These are phyloP conservation scores for Cloeon dipterum DNA, from an alignment of 2,888 invertebrate species.

Conservation along the genomic window DNA sequence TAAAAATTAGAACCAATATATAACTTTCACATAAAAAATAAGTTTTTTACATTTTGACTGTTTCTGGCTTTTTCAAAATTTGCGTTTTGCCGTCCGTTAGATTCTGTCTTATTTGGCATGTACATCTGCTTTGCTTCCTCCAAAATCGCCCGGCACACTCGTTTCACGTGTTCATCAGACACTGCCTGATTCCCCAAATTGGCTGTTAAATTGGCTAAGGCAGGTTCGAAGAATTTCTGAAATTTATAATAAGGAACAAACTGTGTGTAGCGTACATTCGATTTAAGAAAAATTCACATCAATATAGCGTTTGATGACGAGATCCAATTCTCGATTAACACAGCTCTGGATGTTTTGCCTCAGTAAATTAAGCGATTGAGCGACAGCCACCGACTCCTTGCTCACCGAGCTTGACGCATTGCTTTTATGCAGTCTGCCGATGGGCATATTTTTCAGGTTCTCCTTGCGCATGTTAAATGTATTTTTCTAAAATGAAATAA, in stretches of 20 bases:
- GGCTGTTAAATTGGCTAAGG: constrained; percentile 47
- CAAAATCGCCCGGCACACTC: constrained; percentile 52
- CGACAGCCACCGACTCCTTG: constrained; percentile 22
- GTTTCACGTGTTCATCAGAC: constrained; percentile 32
- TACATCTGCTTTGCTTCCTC: constrained; percentile 56
- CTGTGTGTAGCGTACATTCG: no score
- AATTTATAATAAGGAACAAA: no score
- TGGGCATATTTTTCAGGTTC: constrained; percentile 43
- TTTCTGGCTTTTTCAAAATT: no score
- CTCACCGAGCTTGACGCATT: constrained; percentile 10
- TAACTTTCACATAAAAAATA: no score
- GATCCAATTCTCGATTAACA: constrained; percentile 55
- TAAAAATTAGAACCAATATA: no score
- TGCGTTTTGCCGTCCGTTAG: constrained; percentile 17
- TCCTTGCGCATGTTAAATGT: constrained; percentile 44
- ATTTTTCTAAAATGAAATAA: constrained; percentile 26
- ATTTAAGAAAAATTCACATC: background rate
- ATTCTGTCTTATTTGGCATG: constrained; percentile 15
- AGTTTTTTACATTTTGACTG: no score
- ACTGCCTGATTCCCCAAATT: constrained; percentile 55
- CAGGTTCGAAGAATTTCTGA: constrained; percentile 59
- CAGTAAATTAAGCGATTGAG: constrained; percentile 48
- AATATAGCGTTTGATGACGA: background rate
- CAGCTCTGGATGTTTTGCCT: constrained; percentile 51
- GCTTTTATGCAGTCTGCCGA: constrained; percentile 10